These are phyloP conservation scores for Pterobdella sp. DNA, from an alignment of 2,888 invertebrate species.

Conservation along the genomic window DNA sequence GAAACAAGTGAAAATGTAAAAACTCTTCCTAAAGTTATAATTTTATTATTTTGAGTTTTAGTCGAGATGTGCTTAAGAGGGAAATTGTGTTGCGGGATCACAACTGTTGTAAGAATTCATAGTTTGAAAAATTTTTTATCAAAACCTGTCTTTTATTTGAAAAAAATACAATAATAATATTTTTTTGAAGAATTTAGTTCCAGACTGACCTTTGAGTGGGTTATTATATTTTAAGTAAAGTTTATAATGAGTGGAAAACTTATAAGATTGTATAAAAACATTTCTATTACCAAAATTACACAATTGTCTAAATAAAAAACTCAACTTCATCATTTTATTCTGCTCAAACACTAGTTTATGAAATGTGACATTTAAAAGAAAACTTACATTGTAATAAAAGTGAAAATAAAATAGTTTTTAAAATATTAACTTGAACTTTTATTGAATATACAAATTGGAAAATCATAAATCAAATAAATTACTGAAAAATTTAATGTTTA, in stretches of 20 bases:
- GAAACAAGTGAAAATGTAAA: neutral
- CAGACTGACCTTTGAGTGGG: slow-evolving; percentile 5
- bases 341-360: neutral
- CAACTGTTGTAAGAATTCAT: neutral
- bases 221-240: neutral
- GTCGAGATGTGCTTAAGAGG: too few relatives aligned
- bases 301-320: neutral
- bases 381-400: neutral
- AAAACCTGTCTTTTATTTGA: neutral
- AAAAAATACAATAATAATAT: neutral
- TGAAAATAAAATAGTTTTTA: neutral
- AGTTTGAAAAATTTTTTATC: neutral
- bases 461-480: too few relatives aligned
- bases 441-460: too few relatives aligned
- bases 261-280: neutral
- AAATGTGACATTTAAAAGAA: neutral
- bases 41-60: neutral
- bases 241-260: neutral
- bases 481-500: too few relatives aligned
- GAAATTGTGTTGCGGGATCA: neutral
- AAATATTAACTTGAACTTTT: neutral
- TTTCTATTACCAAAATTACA: neutral
- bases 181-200: too few relatives aligned
- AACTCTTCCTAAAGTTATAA: neutral
- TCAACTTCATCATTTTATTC: neutral